phyloP scores from a whole-genome alignment of 2,113 vertebrate genomes.

The Festucalex cinctus region DNA sequence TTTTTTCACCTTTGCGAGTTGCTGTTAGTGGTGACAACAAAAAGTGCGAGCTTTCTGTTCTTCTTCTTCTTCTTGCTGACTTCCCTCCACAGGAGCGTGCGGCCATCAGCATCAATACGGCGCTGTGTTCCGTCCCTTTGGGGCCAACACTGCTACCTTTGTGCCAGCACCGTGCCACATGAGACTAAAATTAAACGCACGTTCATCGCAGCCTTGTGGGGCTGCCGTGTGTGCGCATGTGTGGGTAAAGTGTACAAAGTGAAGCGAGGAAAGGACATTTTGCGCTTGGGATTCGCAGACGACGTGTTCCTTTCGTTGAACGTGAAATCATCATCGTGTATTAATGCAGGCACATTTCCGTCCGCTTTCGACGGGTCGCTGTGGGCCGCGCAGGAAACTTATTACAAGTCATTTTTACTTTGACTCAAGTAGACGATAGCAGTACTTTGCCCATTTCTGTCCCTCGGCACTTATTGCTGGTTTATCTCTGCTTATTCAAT shows the following conservation, averaged over 20 bases:
- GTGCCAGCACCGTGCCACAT: constrained; percentile 49
- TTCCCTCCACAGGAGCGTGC: constrained; percentile 8
- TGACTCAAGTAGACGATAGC: too few relatives aligned
- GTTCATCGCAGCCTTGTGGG: constrained; percentile 48
- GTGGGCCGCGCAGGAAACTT: not conserved
- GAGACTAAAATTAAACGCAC: constrained; percentile 61
- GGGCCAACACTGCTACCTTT: constrained; percentile 62
- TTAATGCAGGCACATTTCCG: too few relatives aligned
- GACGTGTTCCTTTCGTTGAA: constrained; percentile 5
- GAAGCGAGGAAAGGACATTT: constrained; percentile 46
- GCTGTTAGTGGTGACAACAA: too few relatives aligned
- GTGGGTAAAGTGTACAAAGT: constrained; percentile 23
- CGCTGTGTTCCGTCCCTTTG: constrained; percentile 35
- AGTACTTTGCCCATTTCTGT: too few relatives aligned
- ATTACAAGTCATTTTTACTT: too few relatives aligned
- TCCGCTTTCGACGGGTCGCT: too few relatives aligned
- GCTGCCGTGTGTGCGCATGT: constrained; percentile 5
- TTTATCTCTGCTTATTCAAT: too few relatives aligned
- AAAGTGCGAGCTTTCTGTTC: constrained; percentile 11
- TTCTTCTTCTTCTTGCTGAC: constrained; percentile 10
- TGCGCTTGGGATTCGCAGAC: constrained; percentile 20
- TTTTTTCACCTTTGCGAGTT: too few relatives aligned
- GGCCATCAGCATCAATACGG: constrained; percentile 48
- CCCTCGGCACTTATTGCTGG: too few relatives aligned
- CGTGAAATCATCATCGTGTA: too few relatives aligned